Percentiles rank a stretch among this genome's conserved stretches.
These are phyloP conservation scores for Plecturocebus donacophilus DNA, from an alignment of 2,113 vertebrate species.

Conservation along the genomic window DNA sequence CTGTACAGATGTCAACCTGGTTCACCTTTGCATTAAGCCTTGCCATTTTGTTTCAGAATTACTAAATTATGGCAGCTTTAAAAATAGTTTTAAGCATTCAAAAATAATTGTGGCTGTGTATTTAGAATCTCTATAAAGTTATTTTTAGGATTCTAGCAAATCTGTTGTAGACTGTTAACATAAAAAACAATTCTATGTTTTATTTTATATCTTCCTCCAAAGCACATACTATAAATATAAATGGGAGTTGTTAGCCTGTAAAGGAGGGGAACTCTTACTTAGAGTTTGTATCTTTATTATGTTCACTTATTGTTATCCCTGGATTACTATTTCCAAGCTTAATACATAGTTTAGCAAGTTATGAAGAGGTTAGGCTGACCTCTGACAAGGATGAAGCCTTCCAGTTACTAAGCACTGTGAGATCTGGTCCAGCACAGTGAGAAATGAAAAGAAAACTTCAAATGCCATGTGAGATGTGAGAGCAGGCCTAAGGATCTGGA, in stretches of 20 bases:
- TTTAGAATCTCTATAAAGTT: conserved; percentile 46
- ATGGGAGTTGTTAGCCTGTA: neutral
- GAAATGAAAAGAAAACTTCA: neutral
- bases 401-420: neutral
- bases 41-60: conserved; percentile 52
- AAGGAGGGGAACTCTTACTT: neutral
- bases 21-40: neutral
- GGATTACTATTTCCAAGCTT: neutral
- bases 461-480: neutral
- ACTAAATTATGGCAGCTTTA: conserved; percentile 55
- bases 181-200: conserved; percentile 17
- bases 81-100: conserved; percentile 50
- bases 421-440: neutral
- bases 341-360: neutral
- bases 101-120: conserved; percentile 56
- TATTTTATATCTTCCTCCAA: conserved; percentile 38
- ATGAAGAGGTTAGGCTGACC: neutral
- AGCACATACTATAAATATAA: conserved; percentile 42
- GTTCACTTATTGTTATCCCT: neutral
- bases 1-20: neutral
- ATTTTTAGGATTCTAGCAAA: conserved; percentile 47
- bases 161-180: conserved; percentile 18
- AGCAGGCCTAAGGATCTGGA: neutral
- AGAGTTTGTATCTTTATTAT: neutral
- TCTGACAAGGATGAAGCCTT: neutral